These are phyloP conservation scores for Dermochelys coriacea DNA, from an alignment of 2,797 vertebrate genomes.

Conservation along the genomic window DNA sequence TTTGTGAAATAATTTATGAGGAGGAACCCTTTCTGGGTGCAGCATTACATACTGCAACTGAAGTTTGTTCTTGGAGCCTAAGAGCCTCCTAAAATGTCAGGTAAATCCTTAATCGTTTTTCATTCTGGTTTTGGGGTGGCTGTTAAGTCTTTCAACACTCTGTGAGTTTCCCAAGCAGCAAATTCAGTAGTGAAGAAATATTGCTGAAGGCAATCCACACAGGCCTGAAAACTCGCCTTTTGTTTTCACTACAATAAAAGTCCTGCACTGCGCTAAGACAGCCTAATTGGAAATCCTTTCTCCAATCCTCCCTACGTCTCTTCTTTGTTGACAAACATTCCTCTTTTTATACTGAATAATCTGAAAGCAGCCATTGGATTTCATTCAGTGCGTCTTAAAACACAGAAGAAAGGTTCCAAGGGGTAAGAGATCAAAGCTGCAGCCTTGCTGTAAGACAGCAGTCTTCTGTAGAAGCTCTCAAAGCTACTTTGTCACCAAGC, in stretches of 20 bases:
- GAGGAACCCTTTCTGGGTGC: background rate
- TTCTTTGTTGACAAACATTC: slow-evolving; percentile 8
- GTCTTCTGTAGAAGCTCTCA: background rate
- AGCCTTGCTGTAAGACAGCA: background rate
- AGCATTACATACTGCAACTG: background rate
- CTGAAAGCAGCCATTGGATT: rapidly evolving
- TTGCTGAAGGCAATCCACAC: slow-evolving; percentile 62
- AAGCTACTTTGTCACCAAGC: background rate
- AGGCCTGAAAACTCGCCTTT: slow-evolving; percentile 63
- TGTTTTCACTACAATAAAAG: slow-evolving; percentile 68
- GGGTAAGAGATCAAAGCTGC: background rate
- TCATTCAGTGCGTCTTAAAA: background rate
- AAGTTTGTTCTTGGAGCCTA: slow-evolving; percentile 48
- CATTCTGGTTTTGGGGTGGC: slow-evolving; percentile 72
- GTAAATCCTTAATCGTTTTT: slow-evolving; percentile 73
- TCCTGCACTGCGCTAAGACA: slow-evolving; percentile 12
- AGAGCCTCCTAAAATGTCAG: slow-evolving; percentile 67
- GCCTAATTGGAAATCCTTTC: slow-evolving; percentile 34
- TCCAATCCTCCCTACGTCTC: slow-evolving; percentile 4
- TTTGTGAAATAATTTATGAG: background rate
- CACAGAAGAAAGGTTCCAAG: background rate
- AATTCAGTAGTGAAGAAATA: slow-evolving; percentile 68
- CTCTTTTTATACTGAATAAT: rapidly evolving
- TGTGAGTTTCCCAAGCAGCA: slow-evolving; percentile 65
- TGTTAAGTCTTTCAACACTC: slow-evolving; percentile 74